These are phyloP conservation scores for Pipistrellus pipistrellus DNA, from an alignment of 2,797 vertebrate species.

Conservation along the genomic window DNA sequence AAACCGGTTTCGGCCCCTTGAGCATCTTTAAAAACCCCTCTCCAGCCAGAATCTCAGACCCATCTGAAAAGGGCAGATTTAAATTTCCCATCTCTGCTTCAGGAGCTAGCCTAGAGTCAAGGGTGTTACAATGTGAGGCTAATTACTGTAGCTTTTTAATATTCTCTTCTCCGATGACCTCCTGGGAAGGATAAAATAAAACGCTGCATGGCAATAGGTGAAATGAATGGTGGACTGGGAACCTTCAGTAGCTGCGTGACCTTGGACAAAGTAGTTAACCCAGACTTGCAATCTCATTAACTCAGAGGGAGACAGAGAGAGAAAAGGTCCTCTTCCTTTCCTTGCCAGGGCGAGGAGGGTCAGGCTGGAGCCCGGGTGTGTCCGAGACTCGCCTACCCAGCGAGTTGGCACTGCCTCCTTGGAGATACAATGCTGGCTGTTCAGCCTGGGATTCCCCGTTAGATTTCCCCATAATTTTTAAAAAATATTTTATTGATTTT, in stretches of 20 bases:
- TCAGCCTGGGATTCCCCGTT: background rate
- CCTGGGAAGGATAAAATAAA: constrained; percentile 72
- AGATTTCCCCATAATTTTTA: background rate
- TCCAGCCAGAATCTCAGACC: constrained; percentile 30
- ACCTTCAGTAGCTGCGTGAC: constrained; percentile 45
- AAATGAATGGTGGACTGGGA: constrained; percentile 24
- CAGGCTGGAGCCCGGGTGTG: background rate
- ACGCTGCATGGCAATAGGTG: constrained; percentile 49
- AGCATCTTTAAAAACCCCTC: background rate
- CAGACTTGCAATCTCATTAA: constrained; percentile 63
- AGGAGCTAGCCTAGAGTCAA: constrained; percentile 64
- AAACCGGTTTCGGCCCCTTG: background rate
- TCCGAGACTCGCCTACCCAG: background rate
- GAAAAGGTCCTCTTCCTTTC: background rate
- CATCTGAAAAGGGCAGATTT: background rate
- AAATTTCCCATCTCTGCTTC: background rate
- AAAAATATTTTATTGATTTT: no score
- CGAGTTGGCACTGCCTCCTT: accelerated
- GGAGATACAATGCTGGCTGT: accelerated
- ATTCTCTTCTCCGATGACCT: constrained; percentile 66
- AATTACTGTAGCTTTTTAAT: constrained; percentile 77
- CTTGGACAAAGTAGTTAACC: constrained; percentile 66
- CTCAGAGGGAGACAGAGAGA: background rate
- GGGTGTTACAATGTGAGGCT: constrained; percentile 78
- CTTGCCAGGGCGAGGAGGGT: background rate